Conservation (phyloP, 2,888 invertebrate genomes). For the Autographa pulchrina region DNA sequence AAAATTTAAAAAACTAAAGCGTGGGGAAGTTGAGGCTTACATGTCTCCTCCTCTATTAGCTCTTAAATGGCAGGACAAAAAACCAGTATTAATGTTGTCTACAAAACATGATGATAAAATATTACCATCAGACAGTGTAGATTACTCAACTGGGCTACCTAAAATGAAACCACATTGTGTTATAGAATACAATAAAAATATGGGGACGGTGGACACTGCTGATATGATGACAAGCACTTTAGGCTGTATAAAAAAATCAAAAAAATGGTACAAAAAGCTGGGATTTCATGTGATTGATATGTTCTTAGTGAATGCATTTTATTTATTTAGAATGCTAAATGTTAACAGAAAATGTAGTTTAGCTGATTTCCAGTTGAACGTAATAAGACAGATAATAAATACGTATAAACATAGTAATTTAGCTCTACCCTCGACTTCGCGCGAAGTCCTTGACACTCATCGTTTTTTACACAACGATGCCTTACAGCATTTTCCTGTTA, state of each 20-base stretch:
- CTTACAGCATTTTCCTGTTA: slow-evolving; percentile 25
- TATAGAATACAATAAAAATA: slow-evolving; percentile 64
- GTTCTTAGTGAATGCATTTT: slow-evolving; percentile 27
- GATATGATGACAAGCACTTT: slow-evolving; percentile 64
- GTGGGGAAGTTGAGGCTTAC: slow-evolving; percentile 30
- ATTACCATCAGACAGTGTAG: slow-evolving; percentile 33
- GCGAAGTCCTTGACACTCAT: slow-evolving; percentile 15
- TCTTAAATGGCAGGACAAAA: slow-evolving; percentile 69
- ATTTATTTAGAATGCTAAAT: slow-evolving; percentile 18
- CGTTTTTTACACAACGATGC: slow-evolving; percentile 22
- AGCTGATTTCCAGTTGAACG: slow-evolving; percentile 26
- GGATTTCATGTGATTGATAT: slow-evolving; percentile 65
- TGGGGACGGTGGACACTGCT: slow-evolving; percentile 63
- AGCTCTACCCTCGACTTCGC: slow-evolving; percentile 18
- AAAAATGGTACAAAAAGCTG: slow-evolving; percentile 69
- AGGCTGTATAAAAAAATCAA: slow-evolving; percentile 61
- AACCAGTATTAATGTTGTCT: slow-evolving; percentile 49
- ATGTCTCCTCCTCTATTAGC: slow-evolving; percentile 27
- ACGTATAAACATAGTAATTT: slow-evolving; percentile 16
- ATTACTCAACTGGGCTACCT: slow-evolving; percentile 34
- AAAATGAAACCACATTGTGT: slow-evolving; percentile 42
- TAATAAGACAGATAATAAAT: slow-evolving; percentile 19
- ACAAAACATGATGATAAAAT: slow-evolving; percentile 39
- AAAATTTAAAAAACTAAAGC: slow-evolving; percentile 38
- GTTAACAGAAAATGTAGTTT: slow-evolving; percentile 19